Conservation (phyloP, 2,797 vertebrate species). For the Rhadinocentrus ornatus region DNA sequence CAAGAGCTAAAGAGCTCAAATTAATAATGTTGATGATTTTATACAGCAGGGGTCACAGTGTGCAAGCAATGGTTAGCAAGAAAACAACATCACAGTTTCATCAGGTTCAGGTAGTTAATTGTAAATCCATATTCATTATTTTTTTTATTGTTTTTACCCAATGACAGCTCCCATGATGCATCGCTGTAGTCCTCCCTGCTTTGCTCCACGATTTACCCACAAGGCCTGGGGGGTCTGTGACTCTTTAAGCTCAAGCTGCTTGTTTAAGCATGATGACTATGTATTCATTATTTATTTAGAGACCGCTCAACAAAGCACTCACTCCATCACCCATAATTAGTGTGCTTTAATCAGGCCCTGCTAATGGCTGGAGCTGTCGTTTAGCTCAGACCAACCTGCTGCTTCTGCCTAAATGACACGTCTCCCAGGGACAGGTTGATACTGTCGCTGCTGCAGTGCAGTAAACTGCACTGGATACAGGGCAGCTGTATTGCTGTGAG, state of each 20-base stretch:
- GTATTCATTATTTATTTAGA: constrained; percentile 79
- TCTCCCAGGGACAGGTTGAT: constrained; percentile 60
- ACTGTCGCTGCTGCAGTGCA: constrained; percentile 45
- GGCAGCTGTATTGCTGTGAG: constrained; percentile 21
- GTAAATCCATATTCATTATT: constrained; percentile 67
- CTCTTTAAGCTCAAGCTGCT: constrained; percentile 75
- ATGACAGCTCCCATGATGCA: constrained; percentile 75
- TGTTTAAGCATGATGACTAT: constrained; percentile 78
- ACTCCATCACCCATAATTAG: constrained; percentile 85
- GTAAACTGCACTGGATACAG: constrained; percentile 24
- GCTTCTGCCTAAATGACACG: constrained; percentile 71
- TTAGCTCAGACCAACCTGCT: constrained; percentile 73
- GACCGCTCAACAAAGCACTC: constrained; percentile 63
- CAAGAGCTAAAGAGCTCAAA: background rate
- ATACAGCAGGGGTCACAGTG: constrained; percentile 9
- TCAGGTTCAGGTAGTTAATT: constrained; percentile 68
- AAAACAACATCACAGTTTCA: constrained; percentile 39
- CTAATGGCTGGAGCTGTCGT: constrained; percentile 75
- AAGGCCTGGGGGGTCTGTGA: constrained; percentile 57
- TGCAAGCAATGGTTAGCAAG: constrained; percentile 22
- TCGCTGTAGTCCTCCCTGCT: constrained; percentile 44
- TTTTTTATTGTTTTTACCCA: constrained; percentile 49
- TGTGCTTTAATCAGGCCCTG: constrained; percentile 80
- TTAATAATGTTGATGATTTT: constrained; percentile 12
- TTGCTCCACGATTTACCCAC: constrained; percentile 57